Base-by-base conservation (phyloP, 1,140 invertebrate species). In the Uloborus diversus region DNA sequence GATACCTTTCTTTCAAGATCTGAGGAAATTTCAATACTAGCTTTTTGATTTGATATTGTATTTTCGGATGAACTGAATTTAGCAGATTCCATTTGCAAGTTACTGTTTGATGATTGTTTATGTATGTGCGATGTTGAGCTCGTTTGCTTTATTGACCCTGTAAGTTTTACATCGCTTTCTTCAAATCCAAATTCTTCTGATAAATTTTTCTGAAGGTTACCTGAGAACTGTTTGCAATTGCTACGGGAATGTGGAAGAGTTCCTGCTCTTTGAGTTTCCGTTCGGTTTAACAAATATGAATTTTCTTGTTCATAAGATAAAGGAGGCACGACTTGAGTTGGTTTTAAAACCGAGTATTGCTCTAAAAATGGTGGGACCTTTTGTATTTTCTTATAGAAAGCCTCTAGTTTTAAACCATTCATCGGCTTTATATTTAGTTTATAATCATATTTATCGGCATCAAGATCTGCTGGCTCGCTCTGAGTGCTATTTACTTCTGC, bases 381-480 rank as follows among this genome's bases (percentile, higher is more conserved):
- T 32, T 79, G 71, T 47, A 79, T 76, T 59, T 79, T 82, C 23
- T 47, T 82, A 66, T 79, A 82, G 64, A 73, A 82, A 1, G 66
- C 75, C 76, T 82, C 81, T 53, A 82, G 47, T 64, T 79, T 82
- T 14, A 82, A 64, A 11, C 66, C 81, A 27, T 82, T 82, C 81
- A 82, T 82, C 23, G 81, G 81, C 49, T 82, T 82, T 5, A 79
- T 73, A 53, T 80, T 80, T 30, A 79, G 33, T 70, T 79, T 82
- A 62, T 59, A 79, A 28, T 78, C 81, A 20, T 61, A 75, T 69
- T 76, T 81, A 37, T 81, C 79, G 2, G 78, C 28, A 68, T 79
- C 75, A 17, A 82, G 47, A 53, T 82, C 81, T 3, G 81, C 76
- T 32, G 81, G 81, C 37, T 82, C 81, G 33, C 81, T 82, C 5